Conservation (phyloP, 2,888 invertebrate species). For the Brachypalpus laphriformis region DNA sequence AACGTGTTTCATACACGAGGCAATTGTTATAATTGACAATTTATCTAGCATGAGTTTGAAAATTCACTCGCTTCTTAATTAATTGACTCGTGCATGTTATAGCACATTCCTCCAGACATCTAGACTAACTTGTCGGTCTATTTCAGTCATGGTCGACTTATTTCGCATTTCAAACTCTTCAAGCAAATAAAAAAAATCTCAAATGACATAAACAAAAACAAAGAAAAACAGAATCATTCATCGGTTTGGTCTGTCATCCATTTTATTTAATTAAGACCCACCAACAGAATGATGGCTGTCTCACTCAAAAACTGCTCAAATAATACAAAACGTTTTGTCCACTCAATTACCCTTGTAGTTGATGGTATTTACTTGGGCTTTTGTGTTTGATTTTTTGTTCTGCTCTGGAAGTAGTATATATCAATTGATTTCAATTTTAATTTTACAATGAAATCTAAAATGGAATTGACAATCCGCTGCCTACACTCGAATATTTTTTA, state of each 20-base stretch:
- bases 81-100: neutral
- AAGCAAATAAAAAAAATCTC: neutral
- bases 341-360: slow-evolving; percentile 17
- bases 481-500: neutral
- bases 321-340: slow-evolving; percentile 1
- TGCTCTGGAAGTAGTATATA: neutral
- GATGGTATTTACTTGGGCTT: neutral
- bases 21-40: slow-evolving; percentile 13
- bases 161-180: neutral
- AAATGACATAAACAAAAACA: slow-evolving; percentile 8
- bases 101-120: neutral
- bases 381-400: neutral
- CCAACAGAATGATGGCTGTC: slow-evolving; percentile 7
- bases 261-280: slow-evolving; percentile 35
- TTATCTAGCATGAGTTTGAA: neutral
- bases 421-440: slow-evolving; percentile 27
- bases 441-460: slow-evolving; percentile 9
- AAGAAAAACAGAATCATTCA: slow-evolving; percentile 2
- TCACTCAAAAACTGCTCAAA: slow-evolving; percentile 34
- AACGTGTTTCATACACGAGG: neutral
- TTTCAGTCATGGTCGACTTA: neutral
- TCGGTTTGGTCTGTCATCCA: neutral
- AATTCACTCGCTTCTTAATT: slow-evolving; percentile 4
- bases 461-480: neutral
- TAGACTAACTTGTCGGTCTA: neutral